These are phyloP conservation scores for Myrmecophaga tridactyla DNA, from an alignment of 2,113 vertebrate species.

Conservation along the genomic window DNA sequence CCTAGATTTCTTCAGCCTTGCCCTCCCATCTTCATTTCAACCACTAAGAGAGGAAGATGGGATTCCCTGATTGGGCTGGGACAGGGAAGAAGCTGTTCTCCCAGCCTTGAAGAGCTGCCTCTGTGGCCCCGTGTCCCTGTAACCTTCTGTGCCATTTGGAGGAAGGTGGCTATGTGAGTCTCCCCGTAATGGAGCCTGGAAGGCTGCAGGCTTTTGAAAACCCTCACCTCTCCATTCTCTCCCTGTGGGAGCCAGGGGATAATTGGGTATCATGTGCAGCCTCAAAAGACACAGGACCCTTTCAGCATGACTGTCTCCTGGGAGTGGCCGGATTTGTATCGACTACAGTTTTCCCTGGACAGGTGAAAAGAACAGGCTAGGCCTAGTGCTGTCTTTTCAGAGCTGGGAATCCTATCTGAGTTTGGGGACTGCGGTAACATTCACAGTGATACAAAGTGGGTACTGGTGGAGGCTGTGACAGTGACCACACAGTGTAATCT, in stretches of 20 bases:
- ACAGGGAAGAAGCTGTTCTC: background rate
- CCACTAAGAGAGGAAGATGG: background rate
- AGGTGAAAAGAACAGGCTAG: conserved; percentile 40
- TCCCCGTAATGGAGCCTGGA: conserved; percentile 59
- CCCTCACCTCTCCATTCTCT: conserved; percentile 68
- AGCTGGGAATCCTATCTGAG: conserved; percentile 26
- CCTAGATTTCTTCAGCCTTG: background rate
- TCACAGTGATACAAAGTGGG: conserved; percentile 31
- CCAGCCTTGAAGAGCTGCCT: conserved; percentile 1
- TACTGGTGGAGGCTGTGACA: background rate
- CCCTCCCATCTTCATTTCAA: background rate
- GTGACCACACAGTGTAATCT: background rate
- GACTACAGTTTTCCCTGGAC: conserved; percentile 51
- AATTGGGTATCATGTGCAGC: conserved; percentile 69
- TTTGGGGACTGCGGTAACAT: conserved; percentile 8
- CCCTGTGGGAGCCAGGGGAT: conserved; percentile 55
- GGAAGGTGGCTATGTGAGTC: conserved; percentile 60
- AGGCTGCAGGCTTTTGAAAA: conserved; percentile 62
- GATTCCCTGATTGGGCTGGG: background rate
- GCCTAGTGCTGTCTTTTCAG: conserved; percentile 17
- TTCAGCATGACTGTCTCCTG: conserved; percentile 28
- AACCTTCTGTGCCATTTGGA: conserved; percentile 44
- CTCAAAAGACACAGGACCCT: conserved; percentile 65
- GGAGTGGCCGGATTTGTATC: conserved; percentile 35
- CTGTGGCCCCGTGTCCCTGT: conserved; percentile 15